These are phyloP conservation scores for Antheraea yamamai DNA, from an alignment of 2,888 invertebrate genomes.

Conservation along the genomic window DNA sequence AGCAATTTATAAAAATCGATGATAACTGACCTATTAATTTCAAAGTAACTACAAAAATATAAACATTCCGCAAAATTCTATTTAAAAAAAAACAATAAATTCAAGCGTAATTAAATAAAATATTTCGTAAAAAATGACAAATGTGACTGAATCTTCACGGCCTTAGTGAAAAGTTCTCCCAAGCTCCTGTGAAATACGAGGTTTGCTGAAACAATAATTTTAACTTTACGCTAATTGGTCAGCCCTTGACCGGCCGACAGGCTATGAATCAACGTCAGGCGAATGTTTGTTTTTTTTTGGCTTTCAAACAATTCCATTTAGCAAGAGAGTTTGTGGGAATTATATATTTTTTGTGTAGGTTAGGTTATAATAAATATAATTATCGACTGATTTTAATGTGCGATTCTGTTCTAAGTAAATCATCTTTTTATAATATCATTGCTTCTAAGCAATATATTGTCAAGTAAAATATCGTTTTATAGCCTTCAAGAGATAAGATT, in stretches of 20 bases:
- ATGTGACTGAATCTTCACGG: neutral
- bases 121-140: neutral
- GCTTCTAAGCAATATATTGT: too few species aligned
- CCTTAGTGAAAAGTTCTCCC: neutral
- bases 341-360: neutral
- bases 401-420: too few species aligned
- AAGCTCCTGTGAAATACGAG: constrained; percentile 33
- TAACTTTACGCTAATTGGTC: constrained; percentile 53
- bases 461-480: too few species aligned
- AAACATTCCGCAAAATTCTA: too few species aligned
- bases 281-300: neutral
- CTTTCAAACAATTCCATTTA: constrained; percentile 2
- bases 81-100: neutral
- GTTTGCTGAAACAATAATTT: constrained; percentile 48
- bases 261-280: constrained; percentile 11
- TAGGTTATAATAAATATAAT: too few species aligned
- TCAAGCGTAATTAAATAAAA: neutral
- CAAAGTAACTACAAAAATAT: too few species aligned
- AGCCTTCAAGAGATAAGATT: too few species aligned
- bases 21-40: too few species aligned
- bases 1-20: too few species aligned
- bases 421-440: too few species aligned
- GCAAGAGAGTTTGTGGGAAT: neutral
- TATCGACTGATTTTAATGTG: too few species aligned
- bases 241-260: constrained; percentile 14